phyloP scores from a whole-genome alignment of 2,113 vertebrate genomes.

The Gila orcuttii region DNA sequence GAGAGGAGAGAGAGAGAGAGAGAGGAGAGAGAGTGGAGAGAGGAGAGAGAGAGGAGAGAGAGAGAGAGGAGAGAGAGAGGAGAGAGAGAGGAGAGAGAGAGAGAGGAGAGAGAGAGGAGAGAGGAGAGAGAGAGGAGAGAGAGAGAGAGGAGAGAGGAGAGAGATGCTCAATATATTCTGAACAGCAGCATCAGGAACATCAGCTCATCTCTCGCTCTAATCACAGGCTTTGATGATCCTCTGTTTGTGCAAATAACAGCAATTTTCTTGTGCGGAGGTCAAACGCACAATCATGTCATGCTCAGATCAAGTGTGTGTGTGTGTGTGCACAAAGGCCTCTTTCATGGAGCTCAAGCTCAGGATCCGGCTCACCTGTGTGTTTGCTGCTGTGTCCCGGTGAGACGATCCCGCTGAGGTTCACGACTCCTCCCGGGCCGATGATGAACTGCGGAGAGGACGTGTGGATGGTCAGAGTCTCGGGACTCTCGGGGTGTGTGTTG shows the following conservation, averaged over 20 bases:
- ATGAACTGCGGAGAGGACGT: constrained; percentile 86
- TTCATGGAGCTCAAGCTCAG: background rate
- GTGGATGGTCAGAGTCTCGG: constrained; percentile 87
- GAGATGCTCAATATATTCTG: background rate
- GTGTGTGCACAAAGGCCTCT: constrained; percentile 9
- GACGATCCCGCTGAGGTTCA: constrained; percentile 86
- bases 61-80: too few relatives aligned
- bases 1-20: too few relatives aligned
- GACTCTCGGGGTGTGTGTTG: constrained; percentile 87
- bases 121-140: too few relatives aligned
- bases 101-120: too few relatives aligned
- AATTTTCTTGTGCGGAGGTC: background rate
- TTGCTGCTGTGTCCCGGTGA: constrained; percentile 72
- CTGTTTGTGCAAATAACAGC: background rate
- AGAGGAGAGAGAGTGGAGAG: too few relatives aligned
- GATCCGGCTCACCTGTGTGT: constrained; percentile 62
- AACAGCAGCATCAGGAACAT: background rate
- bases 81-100: too few relatives aligned
- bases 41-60: too few relatives aligned
- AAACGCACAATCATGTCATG: background rate
- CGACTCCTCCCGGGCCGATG: constrained; percentile 87
- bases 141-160: too few relatives aligned
- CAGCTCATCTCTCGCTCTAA: background rate
- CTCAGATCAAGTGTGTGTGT: too few relatives aligned
- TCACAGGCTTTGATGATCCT: constrained; percentile 20